These are phyloP conservation scores for Serrognathus titanus DNA, from an alignment of 2,888 invertebrate species.

Conservation along the genomic window DNA sequence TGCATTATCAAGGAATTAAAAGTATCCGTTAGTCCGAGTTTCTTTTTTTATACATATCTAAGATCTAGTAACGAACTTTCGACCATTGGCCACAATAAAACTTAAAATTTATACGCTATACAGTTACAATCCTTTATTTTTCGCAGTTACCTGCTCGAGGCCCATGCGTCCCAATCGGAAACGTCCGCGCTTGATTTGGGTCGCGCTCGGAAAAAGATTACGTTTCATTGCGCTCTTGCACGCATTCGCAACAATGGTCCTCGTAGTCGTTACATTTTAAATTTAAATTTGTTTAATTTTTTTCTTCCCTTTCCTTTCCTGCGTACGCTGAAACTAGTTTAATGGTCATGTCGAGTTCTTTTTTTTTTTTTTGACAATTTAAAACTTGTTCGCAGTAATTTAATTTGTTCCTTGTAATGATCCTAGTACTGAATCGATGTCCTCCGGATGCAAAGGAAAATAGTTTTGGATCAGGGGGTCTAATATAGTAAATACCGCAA, in stretches of 20 bases:
- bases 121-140: neutral
- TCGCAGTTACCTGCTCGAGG: neutral
- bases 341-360: no score
- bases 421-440: no score
- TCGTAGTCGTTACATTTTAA: neutral
- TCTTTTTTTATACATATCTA: no score
- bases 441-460: no score
- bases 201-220: conserved; percentile 4
- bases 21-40: no score
- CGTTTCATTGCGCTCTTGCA: neutral
- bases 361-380: no score
- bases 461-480: no score
- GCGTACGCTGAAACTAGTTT: no score
- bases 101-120: conserved; percentile 6
- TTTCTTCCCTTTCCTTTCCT: neutral
- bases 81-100: conserved; percentile 2
- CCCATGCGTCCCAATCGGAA: conserved; percentile 1
- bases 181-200: conserved; percentile 3
- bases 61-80: conserved; percentile 1
- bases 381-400: no score
- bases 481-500: no score
- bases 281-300: neutral
- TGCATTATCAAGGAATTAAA: no score
- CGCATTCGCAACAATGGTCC: neutral
- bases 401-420: no score